Evolutionary conservation across 2,888 invertebrate genomes (phyloP), one percentile per base, ranked within the genome.

Genomic region (Drosophila demipolita): DNA sequence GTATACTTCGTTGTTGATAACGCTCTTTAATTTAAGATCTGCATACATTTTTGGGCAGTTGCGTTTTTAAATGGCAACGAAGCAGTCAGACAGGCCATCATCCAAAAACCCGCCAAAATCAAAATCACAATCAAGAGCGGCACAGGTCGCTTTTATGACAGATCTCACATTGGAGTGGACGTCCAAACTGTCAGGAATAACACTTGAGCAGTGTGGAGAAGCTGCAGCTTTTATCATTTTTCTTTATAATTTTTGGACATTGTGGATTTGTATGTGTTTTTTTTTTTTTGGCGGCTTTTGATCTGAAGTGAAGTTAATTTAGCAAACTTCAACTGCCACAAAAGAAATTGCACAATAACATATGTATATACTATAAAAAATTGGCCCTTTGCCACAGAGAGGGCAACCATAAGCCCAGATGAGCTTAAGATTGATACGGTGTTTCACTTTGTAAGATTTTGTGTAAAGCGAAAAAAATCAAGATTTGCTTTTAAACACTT

Each of bases 291-390:
- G 71, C 78, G 64, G 70, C 70, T 80, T 84, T 78, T 82, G 79
- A 84, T 84, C 74, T 84, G 89, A 88, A 84, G 79, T 88, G 82
- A 87, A 88, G 87, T 88, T 87, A 87, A 87, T 87, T 87, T 88
- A 85, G 72, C 75, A 64, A 73, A 72, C 73, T 75, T 72, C 66
- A 78, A 69, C 70, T 70, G 87, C 57, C 81, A 81, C 79, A 87
- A 75, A 80, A 75, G 75, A 81, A 79, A 85, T 76, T 75, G 68
- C 75, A 75, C 77, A 85, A 80, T 78, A 75, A 69, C 42, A 69
- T 36, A 60, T 65, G 52, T 20, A 66, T 42, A 60, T 38, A 48
- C 48, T 45, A 67, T 38, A 55, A 68, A 71, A 76, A 76, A 75
- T 55, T 72, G 73, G 74, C 74, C 73, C 65, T 67, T 63, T 58